Evolutionary conservation across 2,113 vertebrate species (phyloP).

Genomic region (Casuarius casuarius): DNA sequence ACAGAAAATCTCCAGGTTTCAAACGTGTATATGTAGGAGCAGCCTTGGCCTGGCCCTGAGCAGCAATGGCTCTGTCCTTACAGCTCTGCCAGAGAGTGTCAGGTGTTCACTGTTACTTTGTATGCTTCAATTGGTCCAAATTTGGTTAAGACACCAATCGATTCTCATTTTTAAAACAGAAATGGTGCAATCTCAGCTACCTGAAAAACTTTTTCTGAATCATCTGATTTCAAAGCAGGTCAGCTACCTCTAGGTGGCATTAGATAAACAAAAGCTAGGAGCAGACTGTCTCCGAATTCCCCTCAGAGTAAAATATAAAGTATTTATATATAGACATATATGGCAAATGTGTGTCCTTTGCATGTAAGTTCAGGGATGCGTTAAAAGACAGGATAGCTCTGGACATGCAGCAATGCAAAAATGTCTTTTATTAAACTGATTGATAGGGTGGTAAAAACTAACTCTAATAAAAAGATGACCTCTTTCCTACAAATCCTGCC

Average conservation of each 20-base stretch:
- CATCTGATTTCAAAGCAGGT: neutral
- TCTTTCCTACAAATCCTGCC: neutral
- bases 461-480: neutral
- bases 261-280: neutral
- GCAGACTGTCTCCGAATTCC: neutral
- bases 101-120: neutral
- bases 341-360: neutral
- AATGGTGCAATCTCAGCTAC: neutral
- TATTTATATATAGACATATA: neutral
- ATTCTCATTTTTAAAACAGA: neutral
- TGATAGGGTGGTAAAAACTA: neutral
- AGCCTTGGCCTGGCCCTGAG: rapidly evolving
- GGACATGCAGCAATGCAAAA: rapidly evolving
- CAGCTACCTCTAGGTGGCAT: neutral
- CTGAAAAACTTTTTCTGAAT: neutral
- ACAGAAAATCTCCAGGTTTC: rapidly evolving
- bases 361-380: neutral
- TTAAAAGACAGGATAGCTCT: neutral
- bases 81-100: neutral
- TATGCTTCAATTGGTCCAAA: neutral
- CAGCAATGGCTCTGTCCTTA: rapidly evolving
- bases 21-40: neutral
- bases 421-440: neutral
- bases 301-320: too few species aligned
- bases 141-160: neutral